Base-by-base conservation (phyloP, 2,888 invertebrate genomes). In the Melitaea athalia region DNA sequence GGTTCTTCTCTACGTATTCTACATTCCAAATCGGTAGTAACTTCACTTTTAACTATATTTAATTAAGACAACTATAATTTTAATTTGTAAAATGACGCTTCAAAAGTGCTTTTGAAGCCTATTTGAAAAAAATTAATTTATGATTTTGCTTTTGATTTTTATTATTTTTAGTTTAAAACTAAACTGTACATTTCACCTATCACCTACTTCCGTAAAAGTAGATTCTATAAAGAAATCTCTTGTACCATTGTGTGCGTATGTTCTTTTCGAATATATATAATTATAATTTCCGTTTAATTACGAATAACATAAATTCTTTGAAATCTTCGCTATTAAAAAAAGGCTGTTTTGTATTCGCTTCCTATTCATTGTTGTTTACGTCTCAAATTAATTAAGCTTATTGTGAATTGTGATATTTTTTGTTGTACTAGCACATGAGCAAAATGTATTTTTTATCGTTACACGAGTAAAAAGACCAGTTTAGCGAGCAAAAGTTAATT, bases 401-500 rank as follows among this genome's bases (percentile, higher is more conserved):
- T 50, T 63, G 60, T 60, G 60, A 68, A 69, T 50, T 63, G 60
- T 60, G 60, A 68, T 52, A 59, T 43, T 50, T 64, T 52, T 52
- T 65, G 50, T 7, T 57, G 45, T 14, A 38, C 33, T n/a, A 15
- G 7, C 15, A 60, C 47, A 14, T 59, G 49, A 63, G 55, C 38
- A 59, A 59, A 59, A 63, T 49, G 12, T 67, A 52, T 57, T 63
- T 67, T n/a, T 62, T 50, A 6, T 49, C n/a, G 33, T 45, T 42
- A 15, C 42, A 57, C 42, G 14, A 42, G 14, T 42, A 31, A 8
- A 52, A 59, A 61, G 63, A 68, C 70, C 68, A 62, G 73, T 72
- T 59, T 49, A 67, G 53, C 68, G 45, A 67, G 68, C 64, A 74
- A 74, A 74, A 75, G 72, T 72, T 47, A 63, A 67, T 64, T 72